A percentile compares a stretch with the other conserved stretches of the same genome.
Evolutionary conservation across 1,140 invertebrate genomes (phyloP).

Genomic region (Penaeus chinensis): DNA sequence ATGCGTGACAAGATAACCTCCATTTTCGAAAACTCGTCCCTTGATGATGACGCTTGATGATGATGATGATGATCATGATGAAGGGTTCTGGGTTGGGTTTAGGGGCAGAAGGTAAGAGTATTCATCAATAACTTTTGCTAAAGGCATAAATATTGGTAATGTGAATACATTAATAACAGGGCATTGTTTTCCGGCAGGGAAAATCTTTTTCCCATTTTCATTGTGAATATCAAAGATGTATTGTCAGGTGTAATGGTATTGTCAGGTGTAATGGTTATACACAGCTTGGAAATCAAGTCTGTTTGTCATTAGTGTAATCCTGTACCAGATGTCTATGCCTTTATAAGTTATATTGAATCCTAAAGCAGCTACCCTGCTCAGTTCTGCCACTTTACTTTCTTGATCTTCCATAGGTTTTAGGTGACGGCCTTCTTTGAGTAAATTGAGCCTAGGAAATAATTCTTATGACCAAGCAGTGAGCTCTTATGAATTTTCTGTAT

Average conservation of each 20-base stretch:
- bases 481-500: too few species aligned
- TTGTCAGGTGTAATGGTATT: not conserved
- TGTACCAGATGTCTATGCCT: not conserved
- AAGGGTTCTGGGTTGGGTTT: constrained; percentile 52
- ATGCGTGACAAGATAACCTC: constrained; percentile 55
- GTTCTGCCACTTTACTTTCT: constrained; percentile 11
- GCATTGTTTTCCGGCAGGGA: too few species aligned
- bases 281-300: constrained; percentile 16
- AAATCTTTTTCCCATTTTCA: too few species aligned
- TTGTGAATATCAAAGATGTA: too few species aligned
- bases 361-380: constrained; percentile 6
- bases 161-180: too few species aligned
- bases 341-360: constrained; percentile 7
- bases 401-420: not conserved
- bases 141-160: constrained; percentile 51
- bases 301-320: too few species aligned
- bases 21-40: constrained; percentile 53
- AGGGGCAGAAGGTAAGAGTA: constrained; percentile 51
- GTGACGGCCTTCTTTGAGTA: too few species aligned
- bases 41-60: constrained; percentile 45
- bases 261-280: not conserved
- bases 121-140: constrained; percentile 41
- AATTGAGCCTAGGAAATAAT: too few species aligned
- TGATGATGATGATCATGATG: constrained; percentile 29
- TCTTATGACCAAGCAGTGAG: too few species aligned